Percentiles rank a stretch among this genome's conserved stretches.
Conservation (phyloP, 1,140 invertebrate species). For the Platorchestia sp. region DNA sequence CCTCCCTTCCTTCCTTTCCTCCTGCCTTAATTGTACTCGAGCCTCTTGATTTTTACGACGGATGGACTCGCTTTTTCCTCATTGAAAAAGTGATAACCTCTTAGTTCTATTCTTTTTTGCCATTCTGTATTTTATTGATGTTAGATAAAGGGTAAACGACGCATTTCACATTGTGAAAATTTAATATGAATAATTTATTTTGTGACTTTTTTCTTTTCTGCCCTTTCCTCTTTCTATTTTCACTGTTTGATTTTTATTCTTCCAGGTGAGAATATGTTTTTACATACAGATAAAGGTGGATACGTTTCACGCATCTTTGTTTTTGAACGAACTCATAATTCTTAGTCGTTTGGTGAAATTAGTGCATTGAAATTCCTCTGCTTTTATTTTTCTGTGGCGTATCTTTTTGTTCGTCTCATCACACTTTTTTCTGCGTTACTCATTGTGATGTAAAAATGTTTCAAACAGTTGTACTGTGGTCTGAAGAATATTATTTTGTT, state of each 20-base stretch:
- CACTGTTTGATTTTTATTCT: background rate
- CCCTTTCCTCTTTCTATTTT: background rate
- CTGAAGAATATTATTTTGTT: background rate
- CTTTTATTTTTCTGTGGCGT: background rate
- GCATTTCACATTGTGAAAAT: background rate
- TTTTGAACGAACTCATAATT: no score
- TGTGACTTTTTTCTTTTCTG: background rate
- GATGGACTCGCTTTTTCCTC: background rate
- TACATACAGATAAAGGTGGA: background rate
- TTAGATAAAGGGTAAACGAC: background rate
- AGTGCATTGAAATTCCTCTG: no score
- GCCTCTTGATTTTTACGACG: background rate
- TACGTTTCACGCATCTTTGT: no score
- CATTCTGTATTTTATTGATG: background rate
- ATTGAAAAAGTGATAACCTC: background rate
- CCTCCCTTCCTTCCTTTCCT: background rate
- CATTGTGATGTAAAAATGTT: background rate
- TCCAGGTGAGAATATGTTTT: background rate
- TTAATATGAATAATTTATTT: background rate
- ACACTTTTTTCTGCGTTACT: background rate
- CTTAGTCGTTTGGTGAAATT: no score
- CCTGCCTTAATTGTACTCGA: background rate
- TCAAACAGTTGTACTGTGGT: background rate
- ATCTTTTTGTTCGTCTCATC: background rate
- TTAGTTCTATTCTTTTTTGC: background rate